Conservation (phyloP, 2,888 invertebrate species). For the Amitus sp. region DNA sequence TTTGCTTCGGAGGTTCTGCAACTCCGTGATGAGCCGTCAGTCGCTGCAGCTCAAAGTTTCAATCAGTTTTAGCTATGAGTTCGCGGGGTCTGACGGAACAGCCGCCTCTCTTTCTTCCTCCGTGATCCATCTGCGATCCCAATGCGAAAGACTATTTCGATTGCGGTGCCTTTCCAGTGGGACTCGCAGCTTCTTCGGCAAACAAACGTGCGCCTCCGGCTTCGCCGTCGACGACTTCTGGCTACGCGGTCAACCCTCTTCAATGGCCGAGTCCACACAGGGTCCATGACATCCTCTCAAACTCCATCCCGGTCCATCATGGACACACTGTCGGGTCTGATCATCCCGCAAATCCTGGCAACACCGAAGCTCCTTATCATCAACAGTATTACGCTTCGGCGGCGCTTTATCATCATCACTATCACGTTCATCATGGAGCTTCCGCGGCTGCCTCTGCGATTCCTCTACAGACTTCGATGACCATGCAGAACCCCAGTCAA, state of each 20-base stretch:
- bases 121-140: constrained; percentile 44
- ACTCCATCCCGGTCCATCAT: constrained; percentile 46
- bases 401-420: constrained; percentile 60
- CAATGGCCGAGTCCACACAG: constrained; percentile 63
- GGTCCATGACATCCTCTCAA: constrained; percentile 61
- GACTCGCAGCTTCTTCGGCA: constrained; percentile 57
- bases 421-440: constrained; percentile 49
- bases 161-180: constrained; percentile 51
- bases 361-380: constrained; percentile 40
- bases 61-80: constrained; percentile 49
- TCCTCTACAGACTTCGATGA: constrained; percentile 45
- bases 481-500: constrained; percentile 59
- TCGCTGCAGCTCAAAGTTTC: constrained; percentile 40
- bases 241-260: constrained; percentile 69
- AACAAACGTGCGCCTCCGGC: constrained; percentile 59
- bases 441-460: constrained; percentile 38
- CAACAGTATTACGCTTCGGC: constrained; percentile 64
- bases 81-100: constrained; percentile 51
- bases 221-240: constrained; percentile 57
- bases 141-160: constrained; percentile 45
- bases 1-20: neutral
- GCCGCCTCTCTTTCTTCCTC: constrained; percentile 48
- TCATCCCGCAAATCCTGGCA: too few species aligned
- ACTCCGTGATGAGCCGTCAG: constrained; percentile 18
- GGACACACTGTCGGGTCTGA: too few species aligned